Evolutionary conservation across 2,113 vertebrate genomes (phyloP).

Genomic region (Phasianus colchicus): DNA sequence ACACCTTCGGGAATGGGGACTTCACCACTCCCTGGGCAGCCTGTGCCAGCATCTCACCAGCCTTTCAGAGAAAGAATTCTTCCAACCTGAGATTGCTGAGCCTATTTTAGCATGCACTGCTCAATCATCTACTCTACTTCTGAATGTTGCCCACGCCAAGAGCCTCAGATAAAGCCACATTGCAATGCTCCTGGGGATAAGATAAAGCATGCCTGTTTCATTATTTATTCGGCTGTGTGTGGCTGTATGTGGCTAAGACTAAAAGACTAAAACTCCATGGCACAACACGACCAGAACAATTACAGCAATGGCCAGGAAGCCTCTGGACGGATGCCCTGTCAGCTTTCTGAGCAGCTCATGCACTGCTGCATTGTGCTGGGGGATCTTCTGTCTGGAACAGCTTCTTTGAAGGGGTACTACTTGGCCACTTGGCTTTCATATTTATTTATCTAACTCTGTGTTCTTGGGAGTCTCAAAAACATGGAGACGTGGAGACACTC

Average conservation of each 20-base stretch:
- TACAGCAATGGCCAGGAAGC: slow-evolving; percentile 30
- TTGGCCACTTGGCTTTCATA: background rate
- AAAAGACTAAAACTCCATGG: slow-evolving; percentile 59
- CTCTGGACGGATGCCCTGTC: slow-evolving; percentile 73
- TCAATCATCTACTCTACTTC: background rate
- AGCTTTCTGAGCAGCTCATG: slow-evolving; percentile 23
- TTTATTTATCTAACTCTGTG: background rate
- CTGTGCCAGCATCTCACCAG: too few species aligned
- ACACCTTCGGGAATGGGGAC: too few species aligned
- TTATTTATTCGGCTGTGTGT: slow-evolving; percentile 72
- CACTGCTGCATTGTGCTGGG: slow-evolving; percentile 15
- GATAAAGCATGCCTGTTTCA: slow-evolving; percentile 69
- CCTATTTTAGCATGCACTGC: background rate
- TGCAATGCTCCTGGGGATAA: slow-evolving; percentile 52
- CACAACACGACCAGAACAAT: slow-evolving; percentile 77
- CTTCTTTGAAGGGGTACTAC: background rate
- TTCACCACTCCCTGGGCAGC: too few species aligned
- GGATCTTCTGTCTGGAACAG: background rate
- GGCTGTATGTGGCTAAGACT: slow-evolving; percentile 35
- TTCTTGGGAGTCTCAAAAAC: background rate
- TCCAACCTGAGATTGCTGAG: background rate
- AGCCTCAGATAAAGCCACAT: slow-evolving; percentile 53
- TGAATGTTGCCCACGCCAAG: slow-evolving; percentile 37
- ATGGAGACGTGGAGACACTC: background rate
- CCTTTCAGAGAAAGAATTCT: too few species aligned